These are phyloP conservation scores for Neodiprion virginianus DNA, from an alignment of 1,140 invertebrate species.

Conservation along the genomic window DNA sequence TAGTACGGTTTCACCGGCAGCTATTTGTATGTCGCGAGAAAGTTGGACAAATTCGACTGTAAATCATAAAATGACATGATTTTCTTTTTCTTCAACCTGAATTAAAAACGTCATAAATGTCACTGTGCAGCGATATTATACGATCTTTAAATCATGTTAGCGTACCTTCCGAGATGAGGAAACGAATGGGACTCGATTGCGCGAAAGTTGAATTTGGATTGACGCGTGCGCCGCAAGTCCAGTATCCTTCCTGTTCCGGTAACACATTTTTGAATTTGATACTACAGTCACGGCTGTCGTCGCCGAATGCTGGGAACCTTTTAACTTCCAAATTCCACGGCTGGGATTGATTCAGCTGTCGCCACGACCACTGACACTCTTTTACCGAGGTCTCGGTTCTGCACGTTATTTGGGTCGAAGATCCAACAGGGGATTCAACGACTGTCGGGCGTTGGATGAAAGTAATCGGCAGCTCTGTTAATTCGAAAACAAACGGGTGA, in stretches of 20 bases:
- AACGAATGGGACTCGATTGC: conserved; percentile 44
- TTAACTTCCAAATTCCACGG: conserved; percentile 55
- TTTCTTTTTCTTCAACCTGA: background rate
- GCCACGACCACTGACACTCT: conserved; percentile 60
- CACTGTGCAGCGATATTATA: background rate
- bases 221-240: conserved; percentile 54
- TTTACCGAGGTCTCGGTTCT: conserved; percentile 44
- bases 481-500: too few species aligned
- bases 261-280: conserved; percentile 54
- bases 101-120: conserved; percentile 2
- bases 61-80: conserved; percentile 20
- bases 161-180: conserved; percentile 55
- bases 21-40: conserved; percentile 55
- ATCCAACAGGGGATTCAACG: conserved; percentile 49
- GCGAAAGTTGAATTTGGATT: conserved; percentile 46
- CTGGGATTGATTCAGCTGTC: conserved; percentile 53
- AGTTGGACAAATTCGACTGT: conserved; percentile 59
- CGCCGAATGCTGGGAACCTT: conserved; percentile 53
- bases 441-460: conserved; percentile 42
- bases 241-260: conserved; percentile 56
- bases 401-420: conserved; percentile 52
- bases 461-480: conserved; percentile 33
- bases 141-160: conserved; percentile 5
- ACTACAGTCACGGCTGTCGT: conserved; percentile 53
- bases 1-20: conserved; percentile 54